These are phyloP conservation scores for Drosophila rellima DNA, from an alignment of 2,888 invertebrate species.

Conservation along the genomic window DNA sequence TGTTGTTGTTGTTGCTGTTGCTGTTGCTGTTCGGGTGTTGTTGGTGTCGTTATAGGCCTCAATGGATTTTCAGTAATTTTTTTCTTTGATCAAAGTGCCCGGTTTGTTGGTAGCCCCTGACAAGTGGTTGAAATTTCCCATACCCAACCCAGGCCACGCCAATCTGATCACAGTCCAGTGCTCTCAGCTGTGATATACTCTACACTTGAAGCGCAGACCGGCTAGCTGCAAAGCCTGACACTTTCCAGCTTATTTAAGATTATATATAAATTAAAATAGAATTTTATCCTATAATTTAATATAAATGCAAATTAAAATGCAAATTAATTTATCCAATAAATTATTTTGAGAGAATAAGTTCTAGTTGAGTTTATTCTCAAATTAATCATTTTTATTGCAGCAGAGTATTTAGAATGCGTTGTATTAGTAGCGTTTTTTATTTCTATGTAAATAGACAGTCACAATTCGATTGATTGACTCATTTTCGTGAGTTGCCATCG, in stretches of 20 bases:
- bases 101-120: conserved; percentile 71
- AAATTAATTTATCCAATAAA: too few relatives aligned
- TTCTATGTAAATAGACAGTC: conserved; percentile 64
- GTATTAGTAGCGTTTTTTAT: background rate
- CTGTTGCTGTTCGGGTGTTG: conserved; percentile 19
- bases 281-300: too few relatives aligned
- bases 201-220: background rate
- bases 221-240: background rate
- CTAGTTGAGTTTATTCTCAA: background rate
- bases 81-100: conserved; percentile 79
- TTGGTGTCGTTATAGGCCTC: conserved; percentile 76
- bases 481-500: conserved; percentile 70
- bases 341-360: too few relatives aligned
- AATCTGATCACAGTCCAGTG: conserved; percentile 29
- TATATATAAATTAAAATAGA: too few relatives aligned
- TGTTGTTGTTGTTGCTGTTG: conserved; percentile 38
- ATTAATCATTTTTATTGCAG: background rate
- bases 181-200: conserved; percentile 42
- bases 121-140: conserved; percentile 77
- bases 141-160: conserved; percentile 51
- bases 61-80: conserved; percentile 78
- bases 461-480: conserved; percentile 76
- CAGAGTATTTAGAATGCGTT: conserved; percentile 17
- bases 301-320: too few relatives aligned
- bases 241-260: too few relatives aligned